A percentile compares a stretch with the other conserved stretches of the same genome.
Conservation (phyloP, 2,113 vertebrate genomes). For the Hymenochirus boettgeri region DNA sequence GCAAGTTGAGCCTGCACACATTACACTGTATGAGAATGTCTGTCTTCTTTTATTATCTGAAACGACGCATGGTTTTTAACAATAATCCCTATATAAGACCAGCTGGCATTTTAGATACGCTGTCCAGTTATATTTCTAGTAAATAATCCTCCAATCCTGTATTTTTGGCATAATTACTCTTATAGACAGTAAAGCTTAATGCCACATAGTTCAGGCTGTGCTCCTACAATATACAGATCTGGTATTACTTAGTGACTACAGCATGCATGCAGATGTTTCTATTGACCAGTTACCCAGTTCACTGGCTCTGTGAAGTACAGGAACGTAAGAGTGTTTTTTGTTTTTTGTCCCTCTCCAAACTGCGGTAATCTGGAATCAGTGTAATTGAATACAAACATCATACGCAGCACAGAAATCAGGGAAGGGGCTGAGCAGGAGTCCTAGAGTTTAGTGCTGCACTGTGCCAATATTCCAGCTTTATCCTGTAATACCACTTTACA, state of each 20-base stretch:
- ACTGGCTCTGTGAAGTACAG: not conserved
- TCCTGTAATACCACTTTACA: conserved; percentile 19
- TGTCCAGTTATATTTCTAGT: too few species aligned
- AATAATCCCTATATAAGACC: too few species aligned
- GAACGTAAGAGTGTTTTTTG: not conserved
- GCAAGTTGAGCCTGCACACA: too few species aligned
- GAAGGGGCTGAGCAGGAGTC: not conserved
- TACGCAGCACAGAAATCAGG: not conserved
- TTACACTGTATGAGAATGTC: too few species aligned
- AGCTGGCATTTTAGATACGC: too few species aligned
- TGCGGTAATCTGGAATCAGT: conserved; percentile 7
- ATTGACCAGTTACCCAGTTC: not conserved
- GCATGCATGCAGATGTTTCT: not conserved
- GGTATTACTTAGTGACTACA: conserved; percentile 1
- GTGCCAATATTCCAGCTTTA: conserved; percentile 9
- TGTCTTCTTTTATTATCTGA: too few species aligned
- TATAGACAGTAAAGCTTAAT: too few species aligned
- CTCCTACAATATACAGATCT: not conserved
- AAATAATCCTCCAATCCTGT: too few species aligned
- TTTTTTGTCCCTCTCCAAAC: not conserved
- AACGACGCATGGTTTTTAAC: too few species aligned
- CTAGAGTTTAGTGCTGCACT: not conserved
- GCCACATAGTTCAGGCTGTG: too few species aligned
- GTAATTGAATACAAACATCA: conserved; percentile 13
- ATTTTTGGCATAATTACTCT: too few species aligned